phyloP scores from a whole-genome alignment of 2,113 vertebrate genomes.

The Rattus norvegicus region GRCr8 NC_086028.1:60299001-60299500 shows the following conservation, averaged over 20 bases:
- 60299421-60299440: slow-evolving; percentile 6
- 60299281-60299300: not conserved
- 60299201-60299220: not conserved
- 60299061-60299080: not conserved
- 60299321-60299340: not conserved
- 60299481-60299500: not conserved
- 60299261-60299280: not conserved
- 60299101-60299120: not conserved
- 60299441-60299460: not conserved
- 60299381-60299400: not conserved
- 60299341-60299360: not conserved
- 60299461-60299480: not conserved
- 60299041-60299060: not conserved
- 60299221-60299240: not conserved
- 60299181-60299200: not conserved
- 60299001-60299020: not conserved
- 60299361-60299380: not conserved
- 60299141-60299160: not conserved
- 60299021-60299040: not conserved
- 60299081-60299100: not conserved
- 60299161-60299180: not conserved
- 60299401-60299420: not conserved
- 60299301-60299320: not conserved
- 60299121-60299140: not conserved
- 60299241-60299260: not conserved